Evolutionary conservation across 2,113 vertebrate species (phyloP).

Genomic region (Myocastor coypus): DNA sequence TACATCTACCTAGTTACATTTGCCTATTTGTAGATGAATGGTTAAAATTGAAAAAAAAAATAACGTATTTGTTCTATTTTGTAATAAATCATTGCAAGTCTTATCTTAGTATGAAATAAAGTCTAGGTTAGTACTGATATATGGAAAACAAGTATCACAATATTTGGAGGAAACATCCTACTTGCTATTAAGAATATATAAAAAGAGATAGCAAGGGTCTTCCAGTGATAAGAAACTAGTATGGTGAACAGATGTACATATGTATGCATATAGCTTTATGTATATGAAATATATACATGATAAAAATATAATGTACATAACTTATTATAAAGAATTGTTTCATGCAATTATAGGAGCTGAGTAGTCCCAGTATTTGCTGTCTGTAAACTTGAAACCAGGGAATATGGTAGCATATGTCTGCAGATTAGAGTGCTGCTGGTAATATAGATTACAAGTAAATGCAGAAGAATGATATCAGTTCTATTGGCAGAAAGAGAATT

Average conservation of each 20-base stretch:
- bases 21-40: too few species aligned
- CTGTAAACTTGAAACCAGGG: not conserved
- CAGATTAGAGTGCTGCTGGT: not conserved
- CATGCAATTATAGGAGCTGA: not conserved
- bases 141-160: not conserved
- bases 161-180: not conserved
- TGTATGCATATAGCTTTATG: not conserved
- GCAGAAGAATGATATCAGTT: not conserved
- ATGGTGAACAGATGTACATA: not conserved
- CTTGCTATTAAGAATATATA: conserved; percentile 18
- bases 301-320: not conserved
- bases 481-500: not conserved
- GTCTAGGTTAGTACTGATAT: conserved; percentile 26
- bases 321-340: not conserved
- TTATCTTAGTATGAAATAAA: not conserved
- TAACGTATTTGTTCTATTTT: conserved; percentile 18
- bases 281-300: not conserved
- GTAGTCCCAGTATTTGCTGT: not conserved
- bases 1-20: not conserved
- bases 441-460: not conserved
- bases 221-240: not conserved
- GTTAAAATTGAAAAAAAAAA: too few species aligned
- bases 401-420: not conserved
- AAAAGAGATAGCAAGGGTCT: not conserved
- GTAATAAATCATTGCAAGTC: conserved; percentile 2